Evolutionary conservation across 2,797 vertebrate species (phyloP).

Genomic region (Myoxocephalus aenaeus): DNA sequence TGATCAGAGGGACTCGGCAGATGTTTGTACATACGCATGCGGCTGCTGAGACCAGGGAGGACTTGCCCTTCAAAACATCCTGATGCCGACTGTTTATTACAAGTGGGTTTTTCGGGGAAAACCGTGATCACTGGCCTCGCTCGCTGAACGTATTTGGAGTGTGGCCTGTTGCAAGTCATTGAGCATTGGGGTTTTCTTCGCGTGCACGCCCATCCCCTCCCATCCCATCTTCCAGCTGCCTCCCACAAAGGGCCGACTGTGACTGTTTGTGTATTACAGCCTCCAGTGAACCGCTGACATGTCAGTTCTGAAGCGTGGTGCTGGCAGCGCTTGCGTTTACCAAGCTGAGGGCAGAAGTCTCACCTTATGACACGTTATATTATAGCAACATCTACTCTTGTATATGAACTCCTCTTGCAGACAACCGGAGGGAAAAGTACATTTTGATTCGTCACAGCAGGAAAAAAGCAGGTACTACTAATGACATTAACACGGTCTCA

Average conservation of each 20-base stretch:
- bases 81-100: constrained; percentile 67
- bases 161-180: constrained; percentile 44
- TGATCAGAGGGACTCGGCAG: constrained; percentile 66
- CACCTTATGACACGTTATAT: not conserved
- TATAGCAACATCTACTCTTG: no score
- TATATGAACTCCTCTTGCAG: no score
- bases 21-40: constrained; percentile 72
- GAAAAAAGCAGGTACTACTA: not conserved
- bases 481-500: not conserved
- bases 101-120: constrained; percentile 70
- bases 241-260: constrained; percentile 33
- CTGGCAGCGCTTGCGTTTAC: not conserved
- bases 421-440: not conserved
- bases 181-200: constrained; percentile 18
- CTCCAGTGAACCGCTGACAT: constrained; percentile 3
- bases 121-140: constrained; percentile 62
- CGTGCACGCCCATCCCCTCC: constrained; percentile 31
- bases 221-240: not conserved
- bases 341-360: not conserved
- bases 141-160: constrained; percentile 51
- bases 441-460: not conserved
- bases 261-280: constrained; percentile 26
- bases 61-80: constrained; percentile 64
- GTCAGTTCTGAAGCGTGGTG: constrained; percentile 1
- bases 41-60: constrained; percentile 49